Percentiles rank a stretch among this genome's conserved stretches.
These are phyloP conservation scores for Drosophila rufa DNA, from an alignment of 1,140 invertebrate species.

Conservation along the genomic window DNA sequence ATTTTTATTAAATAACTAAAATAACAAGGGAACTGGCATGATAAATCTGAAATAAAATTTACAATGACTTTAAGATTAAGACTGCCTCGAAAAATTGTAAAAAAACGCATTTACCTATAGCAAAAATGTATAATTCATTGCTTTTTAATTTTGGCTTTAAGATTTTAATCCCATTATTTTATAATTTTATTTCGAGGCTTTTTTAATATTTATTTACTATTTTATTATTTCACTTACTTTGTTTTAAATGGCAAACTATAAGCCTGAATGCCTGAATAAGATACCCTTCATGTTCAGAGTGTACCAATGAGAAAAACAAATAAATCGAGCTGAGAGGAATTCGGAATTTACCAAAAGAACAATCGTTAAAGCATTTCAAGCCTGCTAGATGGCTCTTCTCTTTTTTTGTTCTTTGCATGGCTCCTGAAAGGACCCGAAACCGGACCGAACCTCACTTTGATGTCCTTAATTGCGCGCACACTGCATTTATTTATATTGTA, in stretches of 20 bases:
- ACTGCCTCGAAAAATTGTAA: no score
- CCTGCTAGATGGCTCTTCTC: neutral
- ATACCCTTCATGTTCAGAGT: neutral
- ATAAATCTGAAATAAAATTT: no score
- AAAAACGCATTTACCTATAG: no score
- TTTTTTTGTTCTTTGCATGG: neutral
- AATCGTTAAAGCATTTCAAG: conserved; percentile 2
- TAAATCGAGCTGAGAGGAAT: neutral
- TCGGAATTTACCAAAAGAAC: conserved; percentile 8
- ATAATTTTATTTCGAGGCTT: neutral
- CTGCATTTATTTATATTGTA: conserved; percentile 79
- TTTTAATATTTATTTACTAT: neutral
- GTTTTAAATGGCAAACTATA: neutral
- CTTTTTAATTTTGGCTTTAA: no score
- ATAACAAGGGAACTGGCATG: no score
- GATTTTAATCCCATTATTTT: no score
- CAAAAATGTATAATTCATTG: no score
- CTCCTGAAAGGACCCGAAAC: conserved; percentile 18
- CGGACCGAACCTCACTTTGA: conserved; percentile 47
- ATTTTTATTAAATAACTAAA: no score
- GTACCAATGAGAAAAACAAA: conserved; percentile 2
- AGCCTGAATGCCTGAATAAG: no score
- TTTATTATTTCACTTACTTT: neutral
- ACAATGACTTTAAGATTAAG: no score
- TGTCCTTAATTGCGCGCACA: conserved; percentile 76